Percentiles rank a stretch among this genome's conserved stretches.
These are phyloP conservation scores for Eupithecia subumbrata DNA, from an alignment of 2,888 invertebrate species.

Conservation along the genomic window DNA sequence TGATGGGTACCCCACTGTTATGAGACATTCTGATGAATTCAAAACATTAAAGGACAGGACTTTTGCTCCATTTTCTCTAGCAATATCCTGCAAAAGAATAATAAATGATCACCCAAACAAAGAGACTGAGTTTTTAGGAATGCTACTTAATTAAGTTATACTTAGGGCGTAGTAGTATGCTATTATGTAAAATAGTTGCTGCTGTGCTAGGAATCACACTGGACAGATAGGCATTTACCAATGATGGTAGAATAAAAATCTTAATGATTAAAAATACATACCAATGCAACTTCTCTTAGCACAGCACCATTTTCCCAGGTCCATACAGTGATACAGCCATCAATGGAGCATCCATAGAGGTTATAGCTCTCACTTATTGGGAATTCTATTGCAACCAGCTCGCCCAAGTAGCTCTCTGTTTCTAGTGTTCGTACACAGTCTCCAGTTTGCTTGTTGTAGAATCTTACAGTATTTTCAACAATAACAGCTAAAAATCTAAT, in stretches of 20 bases:
- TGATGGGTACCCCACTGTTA: slow-evolving; percentile 50
- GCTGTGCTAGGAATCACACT: neutral
- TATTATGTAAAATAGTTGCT: neutral
- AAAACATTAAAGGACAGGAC: slow-evolving; percentile 72
- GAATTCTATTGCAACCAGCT: slow-evolving; percentile 70
- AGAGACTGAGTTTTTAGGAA: no score
- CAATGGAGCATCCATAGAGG: slow-evolving; percentile 73
- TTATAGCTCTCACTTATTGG: slow-evolving; percentile 73
- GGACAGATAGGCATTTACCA: no score
- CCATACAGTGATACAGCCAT: slow-evolving; percentile 72
- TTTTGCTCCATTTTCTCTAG: slow-evolving; percentile 53
- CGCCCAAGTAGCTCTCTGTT: slow-evolving; percentile 63
- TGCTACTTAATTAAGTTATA: no score
- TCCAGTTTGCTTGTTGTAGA: slow-evolving; percentile 76
- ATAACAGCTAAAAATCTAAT: slow-evolving; percentile 73
- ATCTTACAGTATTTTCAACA: slow-evolving; percentile 74
- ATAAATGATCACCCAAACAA: neutral
- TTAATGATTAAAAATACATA: slow-evolving; percentile 8
- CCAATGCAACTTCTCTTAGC: slow-evolving; percentile 61
- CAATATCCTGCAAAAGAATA: slow-evolving; percentile 63
- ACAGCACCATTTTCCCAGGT: slow-evolving; percentile 80
- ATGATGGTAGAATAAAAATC: no score
- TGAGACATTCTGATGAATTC: slow-evolving; percentile 68
- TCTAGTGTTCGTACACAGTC: slow-evolving; percentile 74
- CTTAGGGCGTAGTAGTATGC: no score